A percentile compares a stretch with the other conserved stretches of the same genome.
These are phyloP conservation scores for Cyclina sinensis DNA, from an alignment of 1,140 invertebrate genomes.

Conservation along the genomic window DNA sequence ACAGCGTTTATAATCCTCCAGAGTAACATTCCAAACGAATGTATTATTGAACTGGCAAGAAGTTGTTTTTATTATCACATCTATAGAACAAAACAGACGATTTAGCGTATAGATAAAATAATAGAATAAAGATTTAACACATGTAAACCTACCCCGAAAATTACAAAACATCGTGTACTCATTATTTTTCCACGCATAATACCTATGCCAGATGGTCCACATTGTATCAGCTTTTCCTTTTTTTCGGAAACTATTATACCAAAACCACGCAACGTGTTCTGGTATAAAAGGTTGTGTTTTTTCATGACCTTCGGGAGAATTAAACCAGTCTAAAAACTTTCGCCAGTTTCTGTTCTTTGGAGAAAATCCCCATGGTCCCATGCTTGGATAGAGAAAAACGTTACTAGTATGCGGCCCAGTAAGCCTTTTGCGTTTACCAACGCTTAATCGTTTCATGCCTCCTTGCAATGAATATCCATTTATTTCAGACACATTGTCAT, in stretches of 20 bases:
- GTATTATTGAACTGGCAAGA: no score
- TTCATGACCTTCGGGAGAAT: neutral
- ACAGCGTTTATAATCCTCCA: no score
- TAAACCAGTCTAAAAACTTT: slow-evolving; percentile 73
- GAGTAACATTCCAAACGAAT: no score
- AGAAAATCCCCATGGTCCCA: slow-evolving; percentile 75
- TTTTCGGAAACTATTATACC: slow-evolving; percentile 53
- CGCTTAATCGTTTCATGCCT: slow-evolving; percentile 36
- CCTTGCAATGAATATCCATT: slow-evolving; percentile 71
- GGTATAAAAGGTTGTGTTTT: slow-evolving; percentile 64
- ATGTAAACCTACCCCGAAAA: no score
- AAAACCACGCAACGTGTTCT: slow-evolving; percentile 46
- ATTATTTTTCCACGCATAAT: slow-evolving; percentile 73
- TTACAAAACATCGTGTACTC: slow-evolving; percentile 60
- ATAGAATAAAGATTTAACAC: no score
- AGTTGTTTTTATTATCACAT: no score
- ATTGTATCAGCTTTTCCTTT: slow-evolving; percentile 66
- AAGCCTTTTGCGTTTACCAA: neutral
- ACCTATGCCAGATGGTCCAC: slow-evolving; percentile 82
- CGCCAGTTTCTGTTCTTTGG: slow-evolving; percentile 69
- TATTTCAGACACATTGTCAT: slow-evolving; percentile 55
- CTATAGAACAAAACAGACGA: no score
- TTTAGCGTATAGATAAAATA: no score
- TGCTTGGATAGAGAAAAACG: slow-evolving; percentile 66
- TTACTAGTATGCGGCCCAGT: neutral